Evolutionary conservation across 2,888 invertebrate species (phyloP), one percentile per base, ranked within the genome.

Genomic region (Ophion ellenae): DNA sequence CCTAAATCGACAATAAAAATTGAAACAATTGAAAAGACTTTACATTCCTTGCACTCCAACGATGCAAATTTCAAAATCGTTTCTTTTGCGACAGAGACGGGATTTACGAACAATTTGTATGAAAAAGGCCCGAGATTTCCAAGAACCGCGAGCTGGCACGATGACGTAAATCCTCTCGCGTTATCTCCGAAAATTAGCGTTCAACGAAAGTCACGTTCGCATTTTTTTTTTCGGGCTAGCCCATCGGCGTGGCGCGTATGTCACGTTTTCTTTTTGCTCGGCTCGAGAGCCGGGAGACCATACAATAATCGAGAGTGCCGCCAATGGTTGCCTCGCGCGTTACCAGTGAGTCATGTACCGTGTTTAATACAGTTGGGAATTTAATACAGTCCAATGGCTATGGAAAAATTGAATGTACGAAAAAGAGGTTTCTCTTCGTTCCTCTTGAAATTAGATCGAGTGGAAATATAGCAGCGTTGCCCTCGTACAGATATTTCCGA

Each of bases 181-280:
- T 87, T 86, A 87, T 87, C 86, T 82, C 66, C 77, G 64, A 86
- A 87, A 86, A 87, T 87, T 86, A 86, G 84, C 87, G 82, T 77
- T 77, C 59, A 82, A 76, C 84, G 74, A 81, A 75, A 84, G 74
- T 84, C 78, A 78, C 66, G 84, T 75, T 86, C 75, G 74, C 66
- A 28, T 20, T 84, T 81, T 76, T 57, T 71, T 64, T 32, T 67
- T 71, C 66, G 70, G 64, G 47, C 82, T 66, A 79, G 79, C 70
- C 59, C 82, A 79, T 71, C 75, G 73, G 57, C 79, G 61, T 70
- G 64, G 40, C 67, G 53, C 40, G 61, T 66, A 24, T 63, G 47
- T 45, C 64, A 59, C 75, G 59, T 40, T 80, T 63, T 53, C 80
- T 80, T 66, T 70, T 36, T 47, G 11, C 11, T 57, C 11, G 28